phyloP scores from a whole-genome alignment of 2,113 vertebrate genomes.

The Isurus oxyrinchus region DNA sequence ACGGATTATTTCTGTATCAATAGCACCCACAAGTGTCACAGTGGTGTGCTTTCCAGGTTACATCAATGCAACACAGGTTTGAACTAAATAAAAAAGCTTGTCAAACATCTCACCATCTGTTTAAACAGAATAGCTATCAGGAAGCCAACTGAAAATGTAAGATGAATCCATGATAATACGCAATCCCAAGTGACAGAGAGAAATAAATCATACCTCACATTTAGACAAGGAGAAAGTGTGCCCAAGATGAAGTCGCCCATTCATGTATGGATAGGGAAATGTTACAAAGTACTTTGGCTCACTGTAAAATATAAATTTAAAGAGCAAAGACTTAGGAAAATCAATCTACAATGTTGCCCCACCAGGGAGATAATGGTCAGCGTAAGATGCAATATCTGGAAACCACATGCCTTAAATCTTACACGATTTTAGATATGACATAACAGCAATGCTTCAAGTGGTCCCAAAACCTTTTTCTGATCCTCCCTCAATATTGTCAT shows the following conservation, averaged over 20 bases:
- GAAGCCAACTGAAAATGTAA: background rate
- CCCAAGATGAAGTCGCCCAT: constrained; percentile 89
- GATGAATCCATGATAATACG: background rate
- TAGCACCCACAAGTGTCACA: background rate
- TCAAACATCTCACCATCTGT: background rate
- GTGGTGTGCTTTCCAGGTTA: background rate
- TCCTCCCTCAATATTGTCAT: background rate
- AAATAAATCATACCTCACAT: constrained; percentile 72
- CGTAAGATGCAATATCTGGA: background rate
- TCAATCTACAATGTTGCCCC: background rate
- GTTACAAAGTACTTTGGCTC: constrained; percentile 83
- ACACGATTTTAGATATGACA: background rate
- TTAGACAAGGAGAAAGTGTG: constrained; percentile 94
- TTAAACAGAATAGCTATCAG: background rate
- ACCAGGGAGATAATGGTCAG: background rate
- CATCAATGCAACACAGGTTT: background rate
- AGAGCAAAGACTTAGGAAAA: constrained; percentile 40
- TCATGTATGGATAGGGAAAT: constrained; percentile 98
- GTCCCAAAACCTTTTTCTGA: background rate
- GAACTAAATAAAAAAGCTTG: background rate
- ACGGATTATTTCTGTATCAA: background rate
- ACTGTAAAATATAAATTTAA: constrained; percentile 52
- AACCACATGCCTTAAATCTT: background rate
- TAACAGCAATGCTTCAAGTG: background rate
- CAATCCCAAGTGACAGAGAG: background rate